Conservation (phyloP, 2,113 vertebrate species). For the Herpetotheres cachinnans region DNA sequence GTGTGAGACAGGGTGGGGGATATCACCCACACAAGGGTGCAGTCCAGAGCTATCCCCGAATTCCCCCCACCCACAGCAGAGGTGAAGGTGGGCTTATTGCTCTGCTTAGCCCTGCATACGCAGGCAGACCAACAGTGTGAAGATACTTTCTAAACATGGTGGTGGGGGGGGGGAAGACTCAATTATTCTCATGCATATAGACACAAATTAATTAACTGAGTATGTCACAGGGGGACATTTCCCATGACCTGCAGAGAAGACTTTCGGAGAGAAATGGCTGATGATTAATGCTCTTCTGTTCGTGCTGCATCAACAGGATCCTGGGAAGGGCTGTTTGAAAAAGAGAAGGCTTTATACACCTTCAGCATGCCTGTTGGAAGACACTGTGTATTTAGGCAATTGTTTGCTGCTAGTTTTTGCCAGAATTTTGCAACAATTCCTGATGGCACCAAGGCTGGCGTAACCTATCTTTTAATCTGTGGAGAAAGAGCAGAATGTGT, state of each 20-base stretch:
- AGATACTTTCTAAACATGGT: not conserved
- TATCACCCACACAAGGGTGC: accelerated
- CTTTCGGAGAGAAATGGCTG: not conserved
- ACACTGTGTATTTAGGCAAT: not conserved
- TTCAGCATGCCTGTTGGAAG: not conserved
- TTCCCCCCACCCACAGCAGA: not conserved
- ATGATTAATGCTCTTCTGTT: conserved; percentile 22
- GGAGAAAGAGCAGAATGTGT: not conserved
- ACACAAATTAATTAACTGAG: conserved; percentile 59
- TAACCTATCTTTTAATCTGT: not conserved
- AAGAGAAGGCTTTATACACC: not conserved
- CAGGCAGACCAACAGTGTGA: not conserved
- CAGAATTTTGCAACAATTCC: not conserved
- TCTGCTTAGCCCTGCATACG: not conserved
- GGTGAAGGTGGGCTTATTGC: not conserved
- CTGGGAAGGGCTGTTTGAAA: not conserved
- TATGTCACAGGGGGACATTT: not conserved
- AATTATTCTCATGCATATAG: conserved; percentile 30
- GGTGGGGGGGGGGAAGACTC: not conserved
- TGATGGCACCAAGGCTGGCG: not conserved
- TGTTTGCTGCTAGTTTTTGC: not conserved
- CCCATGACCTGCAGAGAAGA: conserved; percentile 24
- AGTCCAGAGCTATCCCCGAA: not conserved
- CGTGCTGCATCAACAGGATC: not conserved
- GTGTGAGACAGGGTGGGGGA: not conserved